Percentiles rank a stretch among this genome's conserved stretches.
Conservation (phyloP, 2,113 vertebrate genomes). For the Isurus oxyrinchus region DNA sequence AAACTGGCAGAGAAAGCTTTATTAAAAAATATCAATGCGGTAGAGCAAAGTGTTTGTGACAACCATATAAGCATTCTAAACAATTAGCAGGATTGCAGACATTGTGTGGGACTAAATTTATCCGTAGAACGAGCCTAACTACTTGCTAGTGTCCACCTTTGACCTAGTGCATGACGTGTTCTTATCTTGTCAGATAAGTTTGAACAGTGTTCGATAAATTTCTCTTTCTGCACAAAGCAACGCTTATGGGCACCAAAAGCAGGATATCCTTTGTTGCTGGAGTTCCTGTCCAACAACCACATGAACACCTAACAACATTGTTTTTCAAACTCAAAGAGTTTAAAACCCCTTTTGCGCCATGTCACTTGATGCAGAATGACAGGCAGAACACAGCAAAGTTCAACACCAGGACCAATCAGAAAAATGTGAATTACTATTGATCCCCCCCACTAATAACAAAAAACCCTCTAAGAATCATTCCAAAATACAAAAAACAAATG, state of each 20-base stretch:
- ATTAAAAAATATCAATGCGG: neutral
- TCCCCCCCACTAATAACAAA: neutral
- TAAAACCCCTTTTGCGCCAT: neutral
- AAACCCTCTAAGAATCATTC: neutral
- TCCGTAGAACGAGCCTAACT: neutral
- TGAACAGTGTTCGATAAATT: neutral
- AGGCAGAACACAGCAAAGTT: neutral
- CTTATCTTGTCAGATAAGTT: neutral
- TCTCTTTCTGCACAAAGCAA: neutral
- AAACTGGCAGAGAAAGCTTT: neutral
- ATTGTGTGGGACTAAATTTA: neutral
- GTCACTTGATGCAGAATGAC: neutral
- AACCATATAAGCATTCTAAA: neutral
- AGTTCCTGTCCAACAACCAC: conserved; percentile 14
- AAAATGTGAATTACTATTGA: neutral
- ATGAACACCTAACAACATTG: neutral
- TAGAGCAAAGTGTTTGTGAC: neutral
- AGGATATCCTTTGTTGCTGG: conserved; percentile 21
- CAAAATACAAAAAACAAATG: neutral
- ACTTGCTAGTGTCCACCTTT: neutral
- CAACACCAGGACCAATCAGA: neutral
- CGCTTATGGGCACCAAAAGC: neutral
- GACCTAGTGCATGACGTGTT: neutral
- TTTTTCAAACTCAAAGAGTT: neutral
- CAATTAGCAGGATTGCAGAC: neutral